Base-by-base conservation (phyloP, 2,888 invertebrate genomes). In the Dicranocentrus wangi region DNA sequence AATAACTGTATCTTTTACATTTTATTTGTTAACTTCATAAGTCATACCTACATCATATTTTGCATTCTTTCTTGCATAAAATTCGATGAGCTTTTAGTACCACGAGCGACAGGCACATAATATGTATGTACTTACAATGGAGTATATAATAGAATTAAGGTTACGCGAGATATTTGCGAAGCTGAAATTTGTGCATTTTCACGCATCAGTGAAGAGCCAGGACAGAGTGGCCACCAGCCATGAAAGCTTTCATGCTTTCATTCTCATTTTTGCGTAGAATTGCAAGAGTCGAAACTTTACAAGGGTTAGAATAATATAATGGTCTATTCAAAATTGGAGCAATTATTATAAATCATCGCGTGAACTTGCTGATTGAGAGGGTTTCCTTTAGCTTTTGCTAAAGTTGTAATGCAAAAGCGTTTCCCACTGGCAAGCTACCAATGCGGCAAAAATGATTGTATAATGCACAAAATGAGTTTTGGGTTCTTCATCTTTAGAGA, bases 161-260 rank as follows among this genome's bases (percentile, higher is more conserved):
- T n/a, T n/a, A n/a, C n/a, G n/a, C n/a, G n/a, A n/a, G n/a, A n/a
- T n/a, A n/a, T n/a, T n/a, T n/a, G n/a, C n/a, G n/a, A n/a, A n/a
- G n/a, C n/a, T n/a, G n/a, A 39, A 39, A 39, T 5, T 39, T 5
- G 39, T 8, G 39, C 5, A 39, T 39, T 42, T 7, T 60, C 69
- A 70, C 53, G 78, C 28, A 42, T 70, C 70, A 78, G 65, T 65
- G 70, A 65, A 65, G 70, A 70, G 70, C 42, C 70, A 78, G 78
- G 69, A 69, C 76, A 69, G 68, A 70, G 63, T 63, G 63, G 70
- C 65, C 63, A 78, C 55, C 68, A 77, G 76, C 78, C 70, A 70
- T 78, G 78, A 78, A 77, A 70, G 53, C 53, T 53, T 68, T 68
- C 47, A 68, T 68, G 51, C 47, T 68, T 68, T 68, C 68, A 65